A percentile compares a stretch with the other conserved stretches of the same genome.
phyloP scores from a whole-genome alignment of 2,888 invertebrate genomes.

The Pseudococcus viburni region DNA sequence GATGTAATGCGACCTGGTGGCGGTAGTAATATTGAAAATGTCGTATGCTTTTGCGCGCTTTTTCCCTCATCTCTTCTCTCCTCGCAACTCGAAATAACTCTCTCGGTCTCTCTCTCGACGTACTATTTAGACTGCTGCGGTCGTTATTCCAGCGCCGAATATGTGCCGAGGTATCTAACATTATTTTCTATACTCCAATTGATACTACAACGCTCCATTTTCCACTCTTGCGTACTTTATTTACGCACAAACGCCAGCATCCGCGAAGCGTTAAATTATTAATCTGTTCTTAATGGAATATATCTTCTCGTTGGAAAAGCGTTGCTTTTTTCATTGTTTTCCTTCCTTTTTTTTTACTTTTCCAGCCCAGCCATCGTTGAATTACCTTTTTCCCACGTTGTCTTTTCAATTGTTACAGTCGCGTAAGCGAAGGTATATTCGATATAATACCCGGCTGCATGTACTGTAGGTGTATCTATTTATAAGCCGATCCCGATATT shows the following conservation, averaged over 20 bases:
- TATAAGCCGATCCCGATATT: neutral
- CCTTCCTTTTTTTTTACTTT: too few species aligned
- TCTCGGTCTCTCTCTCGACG: too few species aligned
- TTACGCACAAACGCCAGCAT: neutral
- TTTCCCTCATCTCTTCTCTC: neutral
- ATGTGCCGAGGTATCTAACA: neutral
- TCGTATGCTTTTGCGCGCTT: neutral
- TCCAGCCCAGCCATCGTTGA: neutral
- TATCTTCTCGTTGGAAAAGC: neutral
- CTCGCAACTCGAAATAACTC: neutral
- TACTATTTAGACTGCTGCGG: neutral
- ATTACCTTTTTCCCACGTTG: neutral
- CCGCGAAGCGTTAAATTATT: conserved; percentile 7
- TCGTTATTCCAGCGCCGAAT: neutral
- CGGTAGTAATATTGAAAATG: conserved; percentile 39
- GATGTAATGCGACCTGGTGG: conserved; percentile 3
- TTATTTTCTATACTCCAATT: neutral
- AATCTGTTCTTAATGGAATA: neutral
- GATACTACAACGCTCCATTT: neutral
- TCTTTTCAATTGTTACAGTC: neutral
- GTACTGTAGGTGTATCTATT: neutral
- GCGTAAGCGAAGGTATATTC: too few species aligned
- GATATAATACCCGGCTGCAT: neutral
- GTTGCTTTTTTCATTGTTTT: neutral
- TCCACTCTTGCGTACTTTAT: too few species aligned